phyloP scores from a whole-genome alignment of 1,140 invertebrate genomes.

The Myzus persicae region DNA sequence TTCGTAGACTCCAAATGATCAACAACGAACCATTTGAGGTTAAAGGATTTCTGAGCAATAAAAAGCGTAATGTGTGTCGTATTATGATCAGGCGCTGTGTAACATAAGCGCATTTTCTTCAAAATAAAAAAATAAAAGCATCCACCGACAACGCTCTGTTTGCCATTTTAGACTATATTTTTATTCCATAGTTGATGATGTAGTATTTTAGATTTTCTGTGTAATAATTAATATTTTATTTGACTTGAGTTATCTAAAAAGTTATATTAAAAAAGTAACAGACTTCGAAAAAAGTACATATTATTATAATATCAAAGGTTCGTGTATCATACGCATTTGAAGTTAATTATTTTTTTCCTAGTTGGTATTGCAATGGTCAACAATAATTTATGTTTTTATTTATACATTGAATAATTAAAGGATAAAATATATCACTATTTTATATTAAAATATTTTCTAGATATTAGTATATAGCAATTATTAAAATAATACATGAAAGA shows the following conservation, averaged over 20 bases:
- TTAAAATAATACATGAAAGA: no score
- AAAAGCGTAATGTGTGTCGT: background rate
- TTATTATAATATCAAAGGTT: background rate
- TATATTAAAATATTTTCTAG: background rate
- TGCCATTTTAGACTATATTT: background rate
- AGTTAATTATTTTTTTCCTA: background rate
- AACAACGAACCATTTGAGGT: background rate
- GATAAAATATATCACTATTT: background rate
- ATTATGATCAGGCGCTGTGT: background rate
- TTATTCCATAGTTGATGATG: background rate
- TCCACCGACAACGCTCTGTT: background rate
- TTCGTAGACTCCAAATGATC: background rate
- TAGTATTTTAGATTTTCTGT: background rate
- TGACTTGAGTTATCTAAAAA: background rate
- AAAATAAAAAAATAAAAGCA: background rate
- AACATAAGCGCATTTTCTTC: background rate
- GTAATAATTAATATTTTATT: background rate
- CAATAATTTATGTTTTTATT: background rate
- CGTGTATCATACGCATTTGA: background rate
- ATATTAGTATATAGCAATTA: background rate
- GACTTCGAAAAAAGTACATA: background rate
- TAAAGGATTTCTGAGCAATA: background rate
- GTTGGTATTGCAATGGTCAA: background rate
- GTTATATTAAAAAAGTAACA: background rate
- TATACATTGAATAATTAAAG: background rate